Evolutionary conservation across 2,888 invertebrate species (phyloP).

Genomic region (Pseudeuparius sepicola): DNA sequence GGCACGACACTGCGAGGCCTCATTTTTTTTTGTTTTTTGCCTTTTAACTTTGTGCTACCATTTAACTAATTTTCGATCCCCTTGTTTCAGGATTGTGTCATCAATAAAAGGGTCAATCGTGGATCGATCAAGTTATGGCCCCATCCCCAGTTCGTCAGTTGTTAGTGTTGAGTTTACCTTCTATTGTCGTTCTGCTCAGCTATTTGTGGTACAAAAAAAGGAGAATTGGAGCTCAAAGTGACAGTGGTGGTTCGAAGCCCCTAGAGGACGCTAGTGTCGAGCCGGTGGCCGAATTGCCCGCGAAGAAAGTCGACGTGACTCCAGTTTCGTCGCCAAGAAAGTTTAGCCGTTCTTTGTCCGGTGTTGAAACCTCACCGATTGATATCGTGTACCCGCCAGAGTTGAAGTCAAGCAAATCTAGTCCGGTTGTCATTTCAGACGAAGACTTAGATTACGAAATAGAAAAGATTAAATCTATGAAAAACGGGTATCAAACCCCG

Average conservation of each 20-base stretch:
- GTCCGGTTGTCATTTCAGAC: slow-evolving; percentile 51
- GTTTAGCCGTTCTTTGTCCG: slow-evolving; percentile 37
- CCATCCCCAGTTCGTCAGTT: slow-evolving; percentile 57
- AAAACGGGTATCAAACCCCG: slow-evolving; percentile 26
- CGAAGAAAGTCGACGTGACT: slow-evolving; percentile 33
- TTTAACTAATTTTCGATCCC: too few relatives aligned
- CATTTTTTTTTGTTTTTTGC: too few relatives aligned
- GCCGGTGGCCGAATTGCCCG: slow-evolving; percentile 10
- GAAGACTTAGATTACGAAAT: slow-evolving; percentile 61
- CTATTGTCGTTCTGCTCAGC: slow-evolving; percentile 67
- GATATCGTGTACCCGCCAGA: slow-evolving; percentile 45
- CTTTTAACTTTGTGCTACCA: too few relatives aligned
- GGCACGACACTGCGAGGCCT: too few relatives aligned
- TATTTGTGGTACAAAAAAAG: slow-evolving; percentile 77
- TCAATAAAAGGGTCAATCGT: slow-evolving; percentile 54
- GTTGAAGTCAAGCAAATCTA: slow-evolving; percentile 37
- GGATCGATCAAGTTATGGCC: slow-evolving; percentile 63
- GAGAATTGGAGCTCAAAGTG: slow-evolving; percentile 62
- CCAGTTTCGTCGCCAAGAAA: slow-evolving; percentile 13
- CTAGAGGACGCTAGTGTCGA: slow-evolving; percentile 14
- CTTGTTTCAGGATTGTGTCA: slow-evolving; percentile 37
- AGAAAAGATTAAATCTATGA: slow-evolving; percentile 47
- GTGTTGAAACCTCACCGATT: slow-evolving; percentile 57
- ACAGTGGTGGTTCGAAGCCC: slow-evolving; percentile 53
- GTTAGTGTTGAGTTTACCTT: slow-evolving; percentile 69